Evolutionary conservation across 2,888 invertebrate species (phyloP).

Genomic region (Drosophila formosana): DNA sequence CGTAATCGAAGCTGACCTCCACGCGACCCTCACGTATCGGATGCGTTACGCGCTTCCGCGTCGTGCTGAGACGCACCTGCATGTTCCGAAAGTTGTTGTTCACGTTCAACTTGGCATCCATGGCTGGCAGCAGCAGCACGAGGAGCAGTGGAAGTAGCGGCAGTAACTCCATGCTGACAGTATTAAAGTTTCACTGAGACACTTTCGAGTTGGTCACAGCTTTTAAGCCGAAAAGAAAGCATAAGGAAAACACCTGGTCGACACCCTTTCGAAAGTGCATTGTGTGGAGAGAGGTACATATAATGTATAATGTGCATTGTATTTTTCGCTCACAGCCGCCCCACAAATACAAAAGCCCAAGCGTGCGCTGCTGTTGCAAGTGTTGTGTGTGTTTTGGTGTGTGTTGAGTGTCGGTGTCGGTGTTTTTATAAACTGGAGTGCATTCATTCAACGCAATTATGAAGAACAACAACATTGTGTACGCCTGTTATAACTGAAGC

Average conservation of each 20-base stretch:
- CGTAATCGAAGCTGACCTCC: constrained; percentile 77
- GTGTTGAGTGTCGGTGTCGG: constrained; percentile 6
- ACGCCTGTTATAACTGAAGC: constrained; percentile 64
- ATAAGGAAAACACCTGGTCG: constrained; percentile 9
- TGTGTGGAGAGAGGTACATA: constrained; percentile 29
- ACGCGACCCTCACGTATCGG: constrained; percentile 74
- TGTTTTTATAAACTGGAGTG: constrained; percentile 61
- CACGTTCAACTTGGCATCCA: constrained; percentile 37
- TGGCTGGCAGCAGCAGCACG: constrained; percentile 21
- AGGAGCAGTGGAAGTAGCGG: constrained; percentile 21
- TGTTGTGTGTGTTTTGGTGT: constrained; percentile 33
- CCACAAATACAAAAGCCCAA: constrained; percentile 42
- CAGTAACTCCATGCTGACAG: constrained; percentile 37
- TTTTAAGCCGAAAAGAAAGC: constrained; percentile 57
- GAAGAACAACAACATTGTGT: constrained; percentile 46
- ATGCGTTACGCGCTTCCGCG: neutral
- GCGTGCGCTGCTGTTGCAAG: constrained; percentile 14
- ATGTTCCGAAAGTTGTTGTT: constrained; percentile 66
- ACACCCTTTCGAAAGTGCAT: constrained; percentile 12
- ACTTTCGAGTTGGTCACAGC: neutral
- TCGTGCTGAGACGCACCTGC: constrained; percentile 69
- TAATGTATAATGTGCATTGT: constrained; percentile 44
- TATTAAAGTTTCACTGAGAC: constrained; percentile 22
- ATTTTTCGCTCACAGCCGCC: constrained; percentile 47
- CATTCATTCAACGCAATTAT: constrained; percentile 57